A percentile compares a stretch with the other conserved stretches of the same genome.
Evolutionary conservation across 2,888 invertebrate species (phyloP).

Genomic region (Papilio elwesi): DNA sequence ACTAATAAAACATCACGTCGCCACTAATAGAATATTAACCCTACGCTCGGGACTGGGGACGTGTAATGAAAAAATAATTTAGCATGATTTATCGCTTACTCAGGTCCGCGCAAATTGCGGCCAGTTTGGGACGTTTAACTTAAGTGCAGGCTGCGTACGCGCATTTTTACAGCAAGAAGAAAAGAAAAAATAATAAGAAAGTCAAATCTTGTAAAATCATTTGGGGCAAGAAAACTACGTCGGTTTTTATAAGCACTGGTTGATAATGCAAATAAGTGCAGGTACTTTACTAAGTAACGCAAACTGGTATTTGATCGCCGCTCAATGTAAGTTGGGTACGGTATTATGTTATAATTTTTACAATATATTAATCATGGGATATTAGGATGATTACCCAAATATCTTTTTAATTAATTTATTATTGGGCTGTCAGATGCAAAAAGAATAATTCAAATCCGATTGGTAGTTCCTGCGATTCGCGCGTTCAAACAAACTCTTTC

Average conservation of each 20-base stretch:
- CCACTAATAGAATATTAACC: conserved; percentile 74
- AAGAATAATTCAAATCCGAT: too few species aligned
- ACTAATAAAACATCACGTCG: conserved; percentile 53
- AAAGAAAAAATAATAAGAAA: conserved; percentile 38
- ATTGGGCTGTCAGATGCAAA: too few species aligned
- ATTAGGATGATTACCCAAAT: background rate
- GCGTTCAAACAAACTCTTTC: too few species aligned
- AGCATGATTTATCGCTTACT: conserved; percentile 82
- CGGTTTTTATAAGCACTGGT: conserved; percentile 68
- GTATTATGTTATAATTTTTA: conserved; percentile 44
- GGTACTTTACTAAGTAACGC: conserved; percentile 64
- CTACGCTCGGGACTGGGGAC: conserved; percentile 54
- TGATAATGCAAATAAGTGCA: conserved; percentile 61
- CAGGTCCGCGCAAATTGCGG: conserved; percentile 76
- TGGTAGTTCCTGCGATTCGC: too few species aligned
- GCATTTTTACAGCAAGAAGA: conserved; percentile 59
- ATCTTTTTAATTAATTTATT: too few species aligned
- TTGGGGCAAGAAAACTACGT: conserved; percentile 58
- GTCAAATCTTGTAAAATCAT: conserved; percentile 51
- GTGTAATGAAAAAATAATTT: conserved; percentile 81
- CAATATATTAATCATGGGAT: conserved; percentile 7
- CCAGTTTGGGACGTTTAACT: conserved; percentile 81
- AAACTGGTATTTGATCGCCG: conserved; percentile 67
- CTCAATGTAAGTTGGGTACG: conserved; percentile 51
- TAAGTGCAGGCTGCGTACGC: conserved; percentile 75